phyloP scores from a whole-genome alignment of 2,888 invertebrate species.

The Malthinus seriepunctatus region DNA sequence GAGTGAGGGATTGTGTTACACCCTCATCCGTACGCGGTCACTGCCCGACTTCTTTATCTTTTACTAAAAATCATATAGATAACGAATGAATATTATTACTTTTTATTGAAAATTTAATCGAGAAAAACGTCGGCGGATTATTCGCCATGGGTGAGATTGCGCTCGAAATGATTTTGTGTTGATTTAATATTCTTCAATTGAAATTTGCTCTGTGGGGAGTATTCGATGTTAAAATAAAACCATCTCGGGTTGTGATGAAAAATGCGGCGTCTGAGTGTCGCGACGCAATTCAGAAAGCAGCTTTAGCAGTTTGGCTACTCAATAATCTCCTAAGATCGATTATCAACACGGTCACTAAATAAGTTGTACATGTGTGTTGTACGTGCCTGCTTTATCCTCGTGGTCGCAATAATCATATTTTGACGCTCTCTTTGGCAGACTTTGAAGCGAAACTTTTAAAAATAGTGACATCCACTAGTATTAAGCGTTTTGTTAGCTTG shows the following conservation, averaged over 20 bases:
- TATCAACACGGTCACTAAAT: conserved; percentile 22
- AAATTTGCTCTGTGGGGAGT: conserved; percentile 24
- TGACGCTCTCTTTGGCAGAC: conserved; percentile 32
- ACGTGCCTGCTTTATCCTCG: conserved; percentile 16
- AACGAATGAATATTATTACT: conserved; percentile 22
- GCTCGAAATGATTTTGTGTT: conserved; percentile 7
- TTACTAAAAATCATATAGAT: conserved; percentile 18
- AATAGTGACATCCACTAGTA: conserved; percentile 53
- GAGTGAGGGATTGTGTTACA: conserved; percentile 55
- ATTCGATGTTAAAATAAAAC: conserved; percentile 33
- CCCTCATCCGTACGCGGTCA: conserved; percentile 41
- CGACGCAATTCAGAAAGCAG: conserved; percentile 28
- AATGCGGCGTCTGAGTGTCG: conserved; percentile 32
- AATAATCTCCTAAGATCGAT: conserved; percentile 27
- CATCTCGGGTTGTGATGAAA: conserved; percentile 31
- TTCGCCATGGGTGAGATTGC: too few relatives aligned
- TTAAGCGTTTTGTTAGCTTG: conserved; percentile 42
- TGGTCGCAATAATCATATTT: conserved; percentile 12
- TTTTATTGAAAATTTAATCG: background rate
- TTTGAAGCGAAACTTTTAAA: conserved; percentile 48
- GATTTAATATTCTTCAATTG: conserved; percentile 22
- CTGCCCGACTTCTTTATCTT: conserved; percentile 25
- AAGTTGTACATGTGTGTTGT: conserved; percentile 4
- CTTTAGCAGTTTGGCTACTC: conserved; percentile 29
- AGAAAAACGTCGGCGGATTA: too few relatives aligned